A percentile compares a stretch with the other conserved stretches of the same genome.
Conservation (phyloP, 2,888 invertebrate genomes). For the Syritta pipiens region DNA sequence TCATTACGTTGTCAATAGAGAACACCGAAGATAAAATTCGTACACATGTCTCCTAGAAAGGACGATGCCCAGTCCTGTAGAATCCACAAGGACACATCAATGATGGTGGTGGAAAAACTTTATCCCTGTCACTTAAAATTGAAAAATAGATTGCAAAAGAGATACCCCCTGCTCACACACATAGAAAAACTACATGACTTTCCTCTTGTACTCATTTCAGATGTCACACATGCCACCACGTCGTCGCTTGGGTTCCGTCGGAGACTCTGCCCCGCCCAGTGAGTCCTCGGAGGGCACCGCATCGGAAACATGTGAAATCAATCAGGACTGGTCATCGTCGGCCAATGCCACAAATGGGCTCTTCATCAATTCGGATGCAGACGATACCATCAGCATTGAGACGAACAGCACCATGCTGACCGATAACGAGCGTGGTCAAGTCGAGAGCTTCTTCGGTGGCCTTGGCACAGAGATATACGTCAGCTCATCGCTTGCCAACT, state of each 20-base stretch:
- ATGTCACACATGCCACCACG: constrained; percentile 77
- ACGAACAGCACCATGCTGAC: constrained; percentile 80
- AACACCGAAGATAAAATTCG: constrained; percentile 34
- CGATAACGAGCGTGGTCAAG: constrained; percentile 84
- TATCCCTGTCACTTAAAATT: constrained; percentile 51
- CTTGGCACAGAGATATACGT: constrained; percentile 89
- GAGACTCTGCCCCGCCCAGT: constrained; percentile 81
- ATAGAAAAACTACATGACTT: constrained; percentile 37
- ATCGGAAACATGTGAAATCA: constrained; percentile 77
- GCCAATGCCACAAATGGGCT: constrained; percentile 76
- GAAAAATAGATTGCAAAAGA: constrained; percentile 35
- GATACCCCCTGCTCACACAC: not conserved
- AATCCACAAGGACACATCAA: constrained; percentile 26
- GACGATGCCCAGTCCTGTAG: not conserved
- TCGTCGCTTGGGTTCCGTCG: constrained; percentile 82
- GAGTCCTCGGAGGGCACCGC: constrained; percentile 82
- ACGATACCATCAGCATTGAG: constrained; percentile 78
- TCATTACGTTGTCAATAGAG: constrained; percentile 4
- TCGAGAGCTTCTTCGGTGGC: constrained; percentile 87
- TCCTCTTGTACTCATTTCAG: constrained; percentile 59
- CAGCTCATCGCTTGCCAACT: constrained; percentile 86
- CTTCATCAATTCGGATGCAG: constrained; percentile 77
- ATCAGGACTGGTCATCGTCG: constrained; percentile 76
- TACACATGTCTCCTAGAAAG: constrained; percentile 12
- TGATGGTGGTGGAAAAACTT: constrained; percentile 29